Base-by-base conservation (phyloP, 1,140 invertebrate species). In the Coboldia fuscipes region DNA sequence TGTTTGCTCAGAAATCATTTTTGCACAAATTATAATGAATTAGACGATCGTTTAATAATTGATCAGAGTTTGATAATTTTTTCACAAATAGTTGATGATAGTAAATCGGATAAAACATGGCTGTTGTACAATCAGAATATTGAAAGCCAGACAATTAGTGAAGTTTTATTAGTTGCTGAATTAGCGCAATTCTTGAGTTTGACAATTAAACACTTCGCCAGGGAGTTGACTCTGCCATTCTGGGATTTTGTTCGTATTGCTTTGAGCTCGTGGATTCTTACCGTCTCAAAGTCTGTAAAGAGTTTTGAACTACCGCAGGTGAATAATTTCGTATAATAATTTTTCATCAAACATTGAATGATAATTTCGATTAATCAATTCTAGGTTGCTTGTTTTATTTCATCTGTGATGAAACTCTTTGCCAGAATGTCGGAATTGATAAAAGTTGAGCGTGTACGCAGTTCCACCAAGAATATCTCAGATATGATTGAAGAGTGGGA, bases 221-320 rank as follows among this genome's bases (percentile, higher is more conserved):
- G 46, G 15, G 47, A 54, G 37, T 41, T 71, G 15, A 55, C 43
- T 12, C 41, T 47, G 8, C 49, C 50, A 32, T 59, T 68, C 24
- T 78, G 75, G 73, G 74, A 78, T 51, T 63, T 67, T 35, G 60
- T 69, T 30, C 52, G 74, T 9, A 66, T 77, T 42, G 65, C 62
- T n/a, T 42, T 72, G 2, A 61, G 63, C 8, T 62, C 64, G 3
- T 76, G 73, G 73, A 58, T 67, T 27, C 40, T 49, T 4, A 60
- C 44, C 35, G 42, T 65, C 9, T 54, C 50, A 15, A 62, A 62
- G 36, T n/a, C n/a, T n/a, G n/a, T n/a, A n/a, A n/a, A n/a, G n/a
- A n/a, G n/a, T n/a, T n/a, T n/a, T n/a, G n/a, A n/a, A n/a, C n/a
- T n/a, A n/a, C n/a, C n/a, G n/a, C n/a, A n/a, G n/a, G n/a, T n/a